A percentile compares a stretch with the other conserved stretches of the same genome.
phyloP scores from a whole-genome alignment of 2,797 vertebrate species.

The Aeoliscus strigatus region DNA sequence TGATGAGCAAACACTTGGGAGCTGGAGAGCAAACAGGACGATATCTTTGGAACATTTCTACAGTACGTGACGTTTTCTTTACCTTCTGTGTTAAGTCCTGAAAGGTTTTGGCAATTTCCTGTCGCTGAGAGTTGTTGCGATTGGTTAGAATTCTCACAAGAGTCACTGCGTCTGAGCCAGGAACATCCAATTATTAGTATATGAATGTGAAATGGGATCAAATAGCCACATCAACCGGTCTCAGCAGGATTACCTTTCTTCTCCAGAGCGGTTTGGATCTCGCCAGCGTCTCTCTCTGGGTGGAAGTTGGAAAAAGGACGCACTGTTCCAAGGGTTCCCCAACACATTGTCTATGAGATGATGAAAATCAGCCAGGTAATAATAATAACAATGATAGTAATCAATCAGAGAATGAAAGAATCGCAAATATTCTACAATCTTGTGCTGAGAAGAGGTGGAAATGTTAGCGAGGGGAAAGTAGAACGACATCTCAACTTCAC shows the following conservation, averaged over 20 bases:
- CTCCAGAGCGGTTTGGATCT: constrained; percentile 55
- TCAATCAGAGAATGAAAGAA: too few species aligned
- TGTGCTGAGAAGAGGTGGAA: too few species aligned
- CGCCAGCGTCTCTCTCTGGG: constrained; percentile 43
- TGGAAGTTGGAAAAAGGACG: constrained; percentile 64
- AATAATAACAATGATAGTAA: too few species aligned
- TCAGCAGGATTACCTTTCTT: constrained; percentile 57
- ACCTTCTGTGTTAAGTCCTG: constrained; percentile 51
- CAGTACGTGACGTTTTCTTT: too few species aligned
- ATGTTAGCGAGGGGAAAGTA: too few species aligned
- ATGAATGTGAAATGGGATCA: too few species aligned
- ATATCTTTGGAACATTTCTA: too few species aligned
- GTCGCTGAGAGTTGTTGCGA: constrained; percentile 67
- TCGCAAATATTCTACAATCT: too few species aligned
- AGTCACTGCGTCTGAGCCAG: constrained; percentile 46
- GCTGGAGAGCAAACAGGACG: constrained; percentile 11
- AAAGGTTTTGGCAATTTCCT: constrained; percentile 48
- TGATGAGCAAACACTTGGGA: constrained; percentile 44
- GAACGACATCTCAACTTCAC: too few species aligned
- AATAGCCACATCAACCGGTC: too few species aligned
- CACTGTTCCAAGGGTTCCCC: constrained; percentile 70
- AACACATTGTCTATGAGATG: constrained; percentile 50
- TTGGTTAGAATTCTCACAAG: constrained; percentile 69
- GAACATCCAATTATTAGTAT: too few species aligned
- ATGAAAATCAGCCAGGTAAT: too few species aligned